A percentile compares a stretch with the other conserved stretches of the same genome.
Evolutionary conservation across 2,888 invertebrate genomes (phyloP).

Genomic region (Hyppa rectilinea): DNA sequence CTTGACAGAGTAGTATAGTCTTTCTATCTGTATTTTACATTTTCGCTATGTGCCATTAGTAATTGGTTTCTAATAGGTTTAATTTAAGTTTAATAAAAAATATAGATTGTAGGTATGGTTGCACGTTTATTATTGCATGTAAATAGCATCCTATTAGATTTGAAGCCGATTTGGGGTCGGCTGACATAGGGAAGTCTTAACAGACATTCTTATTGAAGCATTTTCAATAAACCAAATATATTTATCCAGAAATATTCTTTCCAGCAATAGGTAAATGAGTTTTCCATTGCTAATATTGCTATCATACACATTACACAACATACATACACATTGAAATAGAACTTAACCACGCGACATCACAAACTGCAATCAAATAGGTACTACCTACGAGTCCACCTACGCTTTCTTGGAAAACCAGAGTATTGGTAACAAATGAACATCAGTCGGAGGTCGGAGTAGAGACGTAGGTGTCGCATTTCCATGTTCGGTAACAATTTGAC

Average conservation of each 20-base stretch:
- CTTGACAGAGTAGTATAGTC: too few relatives aligned
- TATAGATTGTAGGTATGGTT: background rate
- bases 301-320: too few relatives aligned
- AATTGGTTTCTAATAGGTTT: too few relatives aligned
- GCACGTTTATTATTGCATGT: background rate
- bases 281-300: too few relatives aligned
- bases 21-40: too few relatives aligned
- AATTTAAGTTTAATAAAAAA: too few relatives aligned
- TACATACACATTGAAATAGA: too few relatives aligned
- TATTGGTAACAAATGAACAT: slow-evolving; percentile 2
- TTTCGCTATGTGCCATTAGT: too few relatives aligned
- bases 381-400: background rate
- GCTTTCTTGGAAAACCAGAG: background rate
- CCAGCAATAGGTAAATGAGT: background rate
- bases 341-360: background rate
- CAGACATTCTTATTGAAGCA: background rate
- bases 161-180: background rate
- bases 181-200: too few relatives aligned
- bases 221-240: background rate
- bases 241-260: background rate
- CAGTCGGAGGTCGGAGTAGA: background rate
- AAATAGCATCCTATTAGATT: background rate
- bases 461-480: background rate
- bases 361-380: background rate
- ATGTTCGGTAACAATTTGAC: background rate